Conservation (phyloP, 2,888 invertebrate species). For the Catocala nupta region DNA sequence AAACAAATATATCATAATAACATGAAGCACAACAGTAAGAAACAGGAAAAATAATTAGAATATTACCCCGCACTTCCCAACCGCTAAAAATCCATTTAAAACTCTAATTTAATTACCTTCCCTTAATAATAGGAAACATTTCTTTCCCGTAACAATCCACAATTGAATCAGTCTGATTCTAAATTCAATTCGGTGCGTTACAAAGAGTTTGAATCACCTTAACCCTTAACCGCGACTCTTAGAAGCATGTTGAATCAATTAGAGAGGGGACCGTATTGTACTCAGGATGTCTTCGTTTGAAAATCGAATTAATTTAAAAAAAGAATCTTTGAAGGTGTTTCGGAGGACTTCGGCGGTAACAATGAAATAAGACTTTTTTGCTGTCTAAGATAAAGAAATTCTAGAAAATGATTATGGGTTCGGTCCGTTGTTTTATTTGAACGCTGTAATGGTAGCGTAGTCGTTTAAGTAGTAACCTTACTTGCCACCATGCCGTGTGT, state of each 20-base stretch:
- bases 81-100: constrained; percentile 4
- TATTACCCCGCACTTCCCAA: neutral
- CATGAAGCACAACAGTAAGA: neutral
- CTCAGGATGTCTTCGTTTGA: constrained; percentile 57
- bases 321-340: neutral
- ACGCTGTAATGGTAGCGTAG: too few species aligned
- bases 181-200: constrained; percentile 65
- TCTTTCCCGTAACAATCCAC: constrained; percentile 39
- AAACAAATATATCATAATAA: too few species aligned
- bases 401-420: too few species aligned
- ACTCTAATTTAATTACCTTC: constrained; percentile 25
- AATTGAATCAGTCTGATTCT: constrained; percentile 57
- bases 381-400: too few species aligned
- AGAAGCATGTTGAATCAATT: constrained; percentile 78
- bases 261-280: constrained; percentile 59
- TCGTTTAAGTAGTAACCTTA: too few species aligned
- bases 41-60: neutral
- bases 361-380: too few species aligned
- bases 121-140: constrained; percentile 19
- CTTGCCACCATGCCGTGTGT: too few species aligned
- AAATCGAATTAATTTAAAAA: constrained; percentile 55
- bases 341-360: neutral
- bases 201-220: constrained; percentile 61
- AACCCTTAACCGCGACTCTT: constrained; percentile 64
- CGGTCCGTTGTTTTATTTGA: too few species aligned